phyloP scores from a whole-genome alignment of 2,888 invertebrate genomes.

The Brenthis hecate region DNA sequence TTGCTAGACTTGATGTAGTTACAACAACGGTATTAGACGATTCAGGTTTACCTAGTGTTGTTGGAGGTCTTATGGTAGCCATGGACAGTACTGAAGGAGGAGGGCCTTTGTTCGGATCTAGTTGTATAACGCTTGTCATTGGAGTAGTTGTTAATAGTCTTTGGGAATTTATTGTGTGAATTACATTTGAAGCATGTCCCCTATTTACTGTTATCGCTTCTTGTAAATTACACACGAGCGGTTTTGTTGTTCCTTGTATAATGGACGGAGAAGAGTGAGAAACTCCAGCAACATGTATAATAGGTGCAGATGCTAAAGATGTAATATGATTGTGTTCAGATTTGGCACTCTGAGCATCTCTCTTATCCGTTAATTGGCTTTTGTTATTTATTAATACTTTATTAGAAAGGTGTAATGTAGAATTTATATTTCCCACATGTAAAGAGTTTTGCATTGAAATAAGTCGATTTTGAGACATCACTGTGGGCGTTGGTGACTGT shows the following conservation, averaged over 20 bases:
- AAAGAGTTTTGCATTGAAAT: slow-evolving; percentile 73
- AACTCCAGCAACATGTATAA: slow-evolving; percentile 67
- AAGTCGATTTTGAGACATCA: slow-evolving; percentile 74
- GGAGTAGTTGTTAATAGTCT: slow-evolving; percentile 62
- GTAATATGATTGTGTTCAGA: slow-evolving; percentile 61
- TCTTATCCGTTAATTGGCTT: slow-evolving; percentile 61
- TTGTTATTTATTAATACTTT: slow-evolving; percentile 69
- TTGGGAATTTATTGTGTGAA: slow-evolving; percentile 67
- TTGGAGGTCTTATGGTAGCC: slow-evolving; percentile 62
- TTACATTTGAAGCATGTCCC: slow-evolving; percentile 65
- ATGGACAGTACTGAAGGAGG: slow-evolving; percentile 67
- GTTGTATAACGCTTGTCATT: slow-evolving; percentile 61
- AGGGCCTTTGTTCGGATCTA: slow-evolving; percentile 61
- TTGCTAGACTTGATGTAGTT: slow-evolving; percentile 60
- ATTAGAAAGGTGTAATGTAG: slow-evolving; percentile 62
- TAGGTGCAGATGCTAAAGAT: slow-evolving; percentile 56
- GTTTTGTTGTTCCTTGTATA: slow-evolving; percentile 64
- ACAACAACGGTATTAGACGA: slow-evolving; percentile 54
- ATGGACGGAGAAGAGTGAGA: slow-evolving; percentile 60
- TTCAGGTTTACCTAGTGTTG: slow-evolving; percentile 64
- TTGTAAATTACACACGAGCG: slow-evolving; percentile 59
- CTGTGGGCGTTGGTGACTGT: slow-evolving; percentile 64
- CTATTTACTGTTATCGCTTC: slow-evolving; percentile 58
- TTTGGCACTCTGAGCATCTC: slow-evolving; percentile 60
- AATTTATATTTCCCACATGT: slow-evolving; percentile 63